These are phyloP conservation scores for Triops cancriformis DNA, from an alignment of 1,140 invertebrate species.

Conservation along the genomic window DNA sequence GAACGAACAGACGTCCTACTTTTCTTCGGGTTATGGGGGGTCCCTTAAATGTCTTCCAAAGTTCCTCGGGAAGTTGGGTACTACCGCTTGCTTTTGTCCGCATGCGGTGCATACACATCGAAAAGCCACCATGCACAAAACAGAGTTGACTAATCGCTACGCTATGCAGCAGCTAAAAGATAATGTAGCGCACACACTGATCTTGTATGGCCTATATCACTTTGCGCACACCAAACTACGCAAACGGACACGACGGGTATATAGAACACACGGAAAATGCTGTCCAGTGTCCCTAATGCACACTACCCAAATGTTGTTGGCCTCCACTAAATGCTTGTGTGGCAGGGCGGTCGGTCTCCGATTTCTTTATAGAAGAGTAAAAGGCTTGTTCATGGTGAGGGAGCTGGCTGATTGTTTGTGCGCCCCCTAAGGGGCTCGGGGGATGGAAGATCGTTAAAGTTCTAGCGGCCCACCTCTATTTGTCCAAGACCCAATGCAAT, in stretches of 20 bases:
- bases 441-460: background rate
- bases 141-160: too few species aligned
- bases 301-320: background rate
- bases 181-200: too few species aligned
- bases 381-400: background rate
- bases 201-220: too few species aligned
- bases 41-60: too few species aligned
- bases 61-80: too few species aligned
- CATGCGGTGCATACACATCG: too few species aligned
- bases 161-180: too few species aligned
- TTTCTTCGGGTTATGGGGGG: background rate
- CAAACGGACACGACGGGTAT: too few species aligned
- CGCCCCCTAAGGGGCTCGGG: background rate
- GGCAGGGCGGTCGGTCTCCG: background rate
- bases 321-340: background rate
- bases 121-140: too few species aligned
- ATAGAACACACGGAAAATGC: background rate
- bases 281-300: background rate
- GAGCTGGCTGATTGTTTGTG: background rate
- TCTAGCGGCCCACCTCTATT: background rate
- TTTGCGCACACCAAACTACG: too few species aligned
- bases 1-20: slow-evolving; percentile 8
- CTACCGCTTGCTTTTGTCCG: too few species aligned
- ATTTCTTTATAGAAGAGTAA: background rate
- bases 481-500: background rate